Conservation (phyloP, 2,888 invertebrate genomes). For the Cabera pusaria region DNA sequence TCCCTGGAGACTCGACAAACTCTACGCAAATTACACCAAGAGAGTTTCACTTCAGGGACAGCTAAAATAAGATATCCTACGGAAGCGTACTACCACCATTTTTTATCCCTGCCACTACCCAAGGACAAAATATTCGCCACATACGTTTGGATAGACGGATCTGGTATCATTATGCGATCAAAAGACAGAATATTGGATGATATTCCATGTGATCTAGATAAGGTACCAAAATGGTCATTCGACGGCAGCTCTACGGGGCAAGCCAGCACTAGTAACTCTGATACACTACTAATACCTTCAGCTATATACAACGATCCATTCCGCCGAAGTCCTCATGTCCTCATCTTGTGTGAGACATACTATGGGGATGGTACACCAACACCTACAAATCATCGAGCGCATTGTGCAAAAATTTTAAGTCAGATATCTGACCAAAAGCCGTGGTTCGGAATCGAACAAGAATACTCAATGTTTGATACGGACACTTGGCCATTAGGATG, state of each 20-base stretch:
- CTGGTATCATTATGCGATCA: slow-evolving; percentile 86
- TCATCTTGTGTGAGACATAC: slow-evolving; percentile 95
- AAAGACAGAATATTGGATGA: slow-evolving; percentile 87
- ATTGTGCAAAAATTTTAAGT: slow-evolving; percentile 84
- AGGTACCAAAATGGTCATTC: slow-evolving; percentile 93
- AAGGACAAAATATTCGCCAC: slow-evolving; percentile 85
- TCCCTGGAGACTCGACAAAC: too few species aligned
- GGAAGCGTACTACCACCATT: slow-evolving; percentile 53
- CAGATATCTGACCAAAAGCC: slow-evolving; percentile 85
- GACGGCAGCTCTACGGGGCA: slow-evolving; percentile 97
- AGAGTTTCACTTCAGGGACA: slow-evolving; percentile 42
- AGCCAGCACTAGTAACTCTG: slow-evolving; percentile 91
- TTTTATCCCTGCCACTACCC: slow-evolving; percentile 75
- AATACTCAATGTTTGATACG: slow-evolving; percentile 92
- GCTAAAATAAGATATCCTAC: slow-evolving; percentile 40
- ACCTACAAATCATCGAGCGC: slow-evolving; percentile 87
- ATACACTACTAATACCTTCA: slow-evolving; percentile 93
- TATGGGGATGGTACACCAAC: slow-evolving; percentile 89
- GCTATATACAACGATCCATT: slow-evolving; percentile 97
- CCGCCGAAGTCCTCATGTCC: slow-evolving; percentile 91
- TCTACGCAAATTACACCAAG: slow-evolving; percentile 35
- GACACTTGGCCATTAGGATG: slow-evolving; percentile 94
- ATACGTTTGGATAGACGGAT: slow-evolving; percentile 93
- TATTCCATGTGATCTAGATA: slow-evolving; percentile 75
- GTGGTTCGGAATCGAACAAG: slow-evolving; percentile 97